Conservation (phyloP, 2,888 invertebrate genomes). For the Busseola fusca region DNA sequence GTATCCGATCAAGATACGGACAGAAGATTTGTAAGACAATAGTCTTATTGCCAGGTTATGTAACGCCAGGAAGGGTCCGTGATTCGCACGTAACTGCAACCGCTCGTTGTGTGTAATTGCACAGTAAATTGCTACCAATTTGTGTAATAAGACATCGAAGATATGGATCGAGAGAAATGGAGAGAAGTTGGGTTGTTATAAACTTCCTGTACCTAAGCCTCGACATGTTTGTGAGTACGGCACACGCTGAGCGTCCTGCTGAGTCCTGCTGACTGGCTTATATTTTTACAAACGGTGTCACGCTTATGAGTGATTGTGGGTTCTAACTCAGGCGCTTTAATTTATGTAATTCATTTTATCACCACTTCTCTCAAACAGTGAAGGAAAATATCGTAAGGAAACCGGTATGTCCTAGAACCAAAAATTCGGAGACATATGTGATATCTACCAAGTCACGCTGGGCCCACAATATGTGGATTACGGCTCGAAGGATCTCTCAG, state of each 20-base stretch:
- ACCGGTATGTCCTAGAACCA: not conserved
- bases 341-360: not conserved
- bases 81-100: constrained; percentile 53
- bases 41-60: constrained; percentile 24
- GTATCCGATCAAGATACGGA: constrained; percentile 34
- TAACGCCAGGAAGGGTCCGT: constrained; percentile 52
- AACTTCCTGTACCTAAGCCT: constrained; percentile 11
- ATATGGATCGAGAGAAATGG: constrained; percentile 42
- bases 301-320: not conserved
- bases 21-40: constrained; percentile 49
- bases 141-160: constrained; percentile 45
- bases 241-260: not conserved
- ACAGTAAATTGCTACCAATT: constrained; percentile 54
- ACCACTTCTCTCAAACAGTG: not conserved
- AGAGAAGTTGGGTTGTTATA: constrained; percentile 1
- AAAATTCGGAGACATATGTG: not conserved
- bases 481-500: not conserved
- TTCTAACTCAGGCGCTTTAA: not conserved
- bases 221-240: too few relatives aligned
- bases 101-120: constrained; percentile 52
- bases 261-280: too few relatives aligned
- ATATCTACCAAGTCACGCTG: not conserved
- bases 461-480: not conserved
- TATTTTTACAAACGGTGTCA: not conserved
- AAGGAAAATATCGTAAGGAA: not conserved